Base-by-base conservation (phyloP, 2,113 vertebrate genomes). In the Chaetops frenatus region DNA sequence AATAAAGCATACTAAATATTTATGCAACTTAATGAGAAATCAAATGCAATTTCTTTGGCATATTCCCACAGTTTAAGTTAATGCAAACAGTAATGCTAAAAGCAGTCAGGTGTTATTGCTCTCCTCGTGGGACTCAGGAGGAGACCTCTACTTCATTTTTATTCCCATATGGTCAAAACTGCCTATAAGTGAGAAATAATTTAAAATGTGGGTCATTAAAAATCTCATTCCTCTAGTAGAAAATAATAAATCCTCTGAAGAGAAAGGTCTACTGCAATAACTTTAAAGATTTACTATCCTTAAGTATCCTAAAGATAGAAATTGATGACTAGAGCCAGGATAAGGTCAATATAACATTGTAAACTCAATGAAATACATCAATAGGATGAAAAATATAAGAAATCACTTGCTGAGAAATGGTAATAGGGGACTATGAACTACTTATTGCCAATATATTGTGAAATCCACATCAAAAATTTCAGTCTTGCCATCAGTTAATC, bases 301-400 rank as follows among this genome's bases (percentile, higher is more conserved):
- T 88, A 91, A 85, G 71, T 92, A 83, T 67, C 71, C 67, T 87
- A 78, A 82, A 45, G 73, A 81, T 83, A 61, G 64, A 85, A 90
- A 92, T 62, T 84, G 84, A 95, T 96, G 78, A 79, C 45, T 90
- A 76, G 81, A 91, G 80, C 61, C 80, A 78, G 76, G 58, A 53
- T 91, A 83, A 95, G 88, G 91, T 96, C 94, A 96, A 80, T 89
- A 86, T 78, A 96, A 82, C 70, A 86, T 86, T 88, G 83, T 94
- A 94, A 95, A 95, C 90, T 90, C 61, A 53, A 54, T 79, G 71
- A 84, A 94, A 94, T 93, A 67, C 70, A 83, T 71, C 60, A 90
- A 70, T 86, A 76, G 47, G 31, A 67, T 86, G 45, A 86, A 96
- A 90, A 67, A 76, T 1, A 2, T 11, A 69, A 71, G 60, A 91